A percentile compares a stretch with the other conserved stretches of the same genome.
phyloP scores from a whole-genome alignment of 2,797 vertebrate genomes.

The Trachurus trachurus region DNA sequence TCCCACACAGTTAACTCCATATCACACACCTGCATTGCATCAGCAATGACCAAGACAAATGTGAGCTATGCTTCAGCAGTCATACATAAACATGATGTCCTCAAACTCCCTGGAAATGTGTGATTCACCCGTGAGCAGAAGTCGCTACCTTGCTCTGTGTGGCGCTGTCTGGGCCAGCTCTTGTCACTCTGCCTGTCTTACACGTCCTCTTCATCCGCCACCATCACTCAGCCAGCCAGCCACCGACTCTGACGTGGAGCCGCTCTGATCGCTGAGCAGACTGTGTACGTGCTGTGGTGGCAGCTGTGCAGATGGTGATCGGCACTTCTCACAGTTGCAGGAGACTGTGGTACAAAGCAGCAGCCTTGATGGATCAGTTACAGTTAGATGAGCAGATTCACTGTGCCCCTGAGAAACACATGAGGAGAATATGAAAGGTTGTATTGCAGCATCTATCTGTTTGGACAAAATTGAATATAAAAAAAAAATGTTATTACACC shows the following conservation, averaged over 20 bases:
- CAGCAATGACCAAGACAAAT: neutral
- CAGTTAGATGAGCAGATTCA: constrained; percentile 47
- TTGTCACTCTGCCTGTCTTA: constrained; percentile 50
- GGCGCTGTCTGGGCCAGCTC: constrained; percentile 11
- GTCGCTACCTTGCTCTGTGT: constrained; percentile 23
- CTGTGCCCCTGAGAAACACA: constrained; percentile 19
- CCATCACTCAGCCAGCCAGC: constrained; percentile 46
- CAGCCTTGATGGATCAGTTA: constrained; percentile 60
- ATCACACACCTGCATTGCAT: neutral
- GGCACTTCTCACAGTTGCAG: constrained; percentile 43
- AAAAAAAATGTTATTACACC: constrained; percentile 1
- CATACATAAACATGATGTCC: neutral
- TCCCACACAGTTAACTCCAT: neutral
- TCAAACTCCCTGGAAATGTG: neutral
- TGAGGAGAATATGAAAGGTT: neutral
- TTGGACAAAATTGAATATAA: constrained; percentile 3
- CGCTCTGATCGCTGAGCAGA: constrained; percentile 48
- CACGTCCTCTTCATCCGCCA: constrained; percentile 43
- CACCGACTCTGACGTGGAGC: constrained; percentile 43
- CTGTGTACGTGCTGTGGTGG: constrained; percentile 41
- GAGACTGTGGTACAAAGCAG: constrained; percentile 50
- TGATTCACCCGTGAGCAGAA: constrained; percentile 11
- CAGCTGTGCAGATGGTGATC: constrained; percentile 65
- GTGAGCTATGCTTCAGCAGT: neutral
- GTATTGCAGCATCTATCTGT: neutral